Base-by-base conservation (phyloP, 2,113 vertebrate genomes). In the Tachuris rubrigastra region DNA sequence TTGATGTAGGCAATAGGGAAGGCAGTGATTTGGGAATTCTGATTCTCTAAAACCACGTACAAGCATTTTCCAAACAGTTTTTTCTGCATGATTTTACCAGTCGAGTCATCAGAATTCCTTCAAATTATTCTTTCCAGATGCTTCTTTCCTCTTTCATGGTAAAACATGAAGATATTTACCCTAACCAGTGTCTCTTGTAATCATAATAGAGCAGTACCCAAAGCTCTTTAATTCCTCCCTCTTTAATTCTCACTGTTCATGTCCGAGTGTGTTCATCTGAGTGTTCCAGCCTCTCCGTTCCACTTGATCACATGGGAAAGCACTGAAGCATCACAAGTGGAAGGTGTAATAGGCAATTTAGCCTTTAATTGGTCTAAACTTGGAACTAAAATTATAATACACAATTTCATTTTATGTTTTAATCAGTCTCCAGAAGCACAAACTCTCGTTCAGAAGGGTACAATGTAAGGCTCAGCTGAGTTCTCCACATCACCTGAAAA, bases 331-430 rank as follows among this genome's bases (percentile, higher is more conserved):
- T 52, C 87, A 20, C 24, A 92, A 92, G 77, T 69, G n/a, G 46
- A 85, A 94, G 85, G 81, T 77, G 71, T 69, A 91, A 46, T 14
- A 89, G 33, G 85, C 53, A 89, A 96, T 93, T 89, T 76, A 87
- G 55, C 30, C 93, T 89, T 87, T 82, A 94, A 94, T 89, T 91
- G 87, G 83, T 82, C 78, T 77, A 87, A 94, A 87, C 58, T 79
- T 65, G 31, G 50, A 95, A 50, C 30, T 59, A 50, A 72, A 92
- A 76, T 83, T 77, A 69, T 60, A 27, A 79, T 37, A 73, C 12
- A 83, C 62, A 87, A 53, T 94, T 94, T 79, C 63, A 79, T 89
- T 94, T 89, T 68, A 81, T 89, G 71, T 80, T 96, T 87, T 79
- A 96, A 93, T 85, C 81, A 91, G 58, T 39, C 81, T 76, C 44